Percentiles rank a stretch among this genome's conserved stretches.
Conservation (phyloP, 2,888 invertebrate species). For the Invenusta paracnida region DNA sequence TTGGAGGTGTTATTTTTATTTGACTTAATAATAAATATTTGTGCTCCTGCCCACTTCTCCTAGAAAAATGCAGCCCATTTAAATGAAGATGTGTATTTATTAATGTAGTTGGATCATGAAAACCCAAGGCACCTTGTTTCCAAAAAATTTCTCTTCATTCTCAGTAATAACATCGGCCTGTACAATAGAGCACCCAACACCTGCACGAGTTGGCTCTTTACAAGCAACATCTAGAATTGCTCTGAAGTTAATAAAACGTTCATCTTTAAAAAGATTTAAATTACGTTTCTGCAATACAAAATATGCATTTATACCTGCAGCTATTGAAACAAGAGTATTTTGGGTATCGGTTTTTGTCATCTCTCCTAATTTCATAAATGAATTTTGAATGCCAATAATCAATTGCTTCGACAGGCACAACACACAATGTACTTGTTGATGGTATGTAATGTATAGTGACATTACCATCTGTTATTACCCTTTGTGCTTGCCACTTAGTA, state of each 20-base stretch:
- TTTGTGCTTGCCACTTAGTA: too few relatives aligned
- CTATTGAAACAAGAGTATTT: too few relatives aligned
- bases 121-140: background rate
- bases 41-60: background rate
- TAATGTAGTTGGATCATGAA: background rate
- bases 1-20: background rate
- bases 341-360: too few relatives aligned
- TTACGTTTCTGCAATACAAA: background rate
- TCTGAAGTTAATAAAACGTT: background rate
- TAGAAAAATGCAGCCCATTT: background rate
- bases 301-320: too few relatives aligned
- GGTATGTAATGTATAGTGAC: too few relatives aligned
- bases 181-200: background rate
- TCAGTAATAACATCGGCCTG: background rate
- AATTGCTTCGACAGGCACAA: too few relatives aligned
- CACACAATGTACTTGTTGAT: too few relatives aligned
- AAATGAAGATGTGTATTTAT: background rate
- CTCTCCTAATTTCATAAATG: too few relatives aligned
- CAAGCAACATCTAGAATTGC: background rate
- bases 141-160: background rate
- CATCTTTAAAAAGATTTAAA: background rate
- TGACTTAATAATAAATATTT: background rate
- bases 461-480: too few relatives aligned
- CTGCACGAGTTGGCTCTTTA: background rate
- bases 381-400: too few relatives aligned